Base-by-base conservation (phyloP, 2,888 invertebrate species). In the Lomographa bimaculata region DNA sequence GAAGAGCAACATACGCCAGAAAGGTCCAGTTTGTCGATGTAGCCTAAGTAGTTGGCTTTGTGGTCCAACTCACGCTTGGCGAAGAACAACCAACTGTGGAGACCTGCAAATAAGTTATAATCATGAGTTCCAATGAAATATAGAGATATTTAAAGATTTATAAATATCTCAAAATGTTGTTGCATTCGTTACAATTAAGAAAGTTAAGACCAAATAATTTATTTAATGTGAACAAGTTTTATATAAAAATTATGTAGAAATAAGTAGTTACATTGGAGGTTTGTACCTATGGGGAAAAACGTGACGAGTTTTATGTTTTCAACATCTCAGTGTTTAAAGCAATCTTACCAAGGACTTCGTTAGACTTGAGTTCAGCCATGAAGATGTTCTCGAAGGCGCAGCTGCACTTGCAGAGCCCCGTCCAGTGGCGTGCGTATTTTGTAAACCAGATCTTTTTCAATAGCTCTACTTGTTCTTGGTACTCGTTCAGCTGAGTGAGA, bases 381-480 rank as follows among this genome's bases (percentile, higher is more conserved):
- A 98, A 97, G 12, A 97, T 94, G 73, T 98, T 98, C 71, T 98
- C 98, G 72, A 98, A 98, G 2, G 97, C 98, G 47, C 95, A 95
- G 59, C 97, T 97, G 54, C 97, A 96, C 44, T 95, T 92, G 70
- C 92, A 92, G 14, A 92, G 90, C 11, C 94, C 93, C 18, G 95
- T 94, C 68, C 92, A 91, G 52, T 95, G 94, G 29, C 97, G 91
- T 0, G 96, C 93, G 79, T 97, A 98, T 69, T 96, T 92, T 2
- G 94, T 94, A 75, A 96, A 96, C 95, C 95, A 96, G 30, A 95
- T 90, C 61, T 91, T 91, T 66, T 92, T 92, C 18, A 96, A 74
- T 1, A 93, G 73, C 35, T 94, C 92, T 36, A 89, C 85, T 67
- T 89, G 89, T 46, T 89, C 87, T 12, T 57, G 67, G 61, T 89